Evolutionary conservation across 2,888 invertebrate genomes (phyloP).

Genomic region (Tenthredo amoena): DNA sequence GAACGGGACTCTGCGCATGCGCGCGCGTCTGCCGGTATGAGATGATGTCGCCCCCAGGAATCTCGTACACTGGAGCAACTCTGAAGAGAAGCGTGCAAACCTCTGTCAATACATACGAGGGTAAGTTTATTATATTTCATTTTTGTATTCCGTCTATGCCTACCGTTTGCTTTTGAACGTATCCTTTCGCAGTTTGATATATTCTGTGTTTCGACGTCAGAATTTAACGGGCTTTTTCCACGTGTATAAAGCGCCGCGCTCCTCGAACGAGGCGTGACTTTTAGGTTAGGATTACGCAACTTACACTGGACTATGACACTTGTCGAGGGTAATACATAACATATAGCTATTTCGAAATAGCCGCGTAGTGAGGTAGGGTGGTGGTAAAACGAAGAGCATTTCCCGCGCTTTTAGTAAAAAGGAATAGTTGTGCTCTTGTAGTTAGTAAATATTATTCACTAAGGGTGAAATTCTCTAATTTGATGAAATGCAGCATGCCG

Average conservation of each 20-base stretch:
- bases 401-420: not conserved
- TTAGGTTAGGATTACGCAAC: slow-evolving; percentile 13
- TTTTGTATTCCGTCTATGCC: not conserved
- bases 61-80: not conserved
- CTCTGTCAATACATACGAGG: not conserved
- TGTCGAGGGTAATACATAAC: not conserved
- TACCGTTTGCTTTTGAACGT: not conserved
- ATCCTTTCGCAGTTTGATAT: not conserved
- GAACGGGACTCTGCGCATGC: slow-evolving; percentile 34
- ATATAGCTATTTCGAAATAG: not conserved
- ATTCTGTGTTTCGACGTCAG: not conserved
- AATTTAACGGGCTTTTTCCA: not conserved
- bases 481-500: not conserved
- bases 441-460: not conserved
- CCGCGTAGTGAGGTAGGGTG: not conserved
- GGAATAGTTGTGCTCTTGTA: not conserved
- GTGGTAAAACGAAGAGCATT: not conserved
- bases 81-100: not conserved
- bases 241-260: not conserved
- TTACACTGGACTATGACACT: not conserved
- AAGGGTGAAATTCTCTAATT: not conserved
- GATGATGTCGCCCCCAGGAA: not conserved
- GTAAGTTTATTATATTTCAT: slow-evolving; percentile 4
- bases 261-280: slow-evolving; percentile 18
- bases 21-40: slow-evolving; percentile 22